Percentiles rank a stretch among this genome's conserved stretches.
Evolutionary conservation across 2,113 vertebrate genomes (phyloP).

Genomic region (Engystomops pustulosus): DNA sequence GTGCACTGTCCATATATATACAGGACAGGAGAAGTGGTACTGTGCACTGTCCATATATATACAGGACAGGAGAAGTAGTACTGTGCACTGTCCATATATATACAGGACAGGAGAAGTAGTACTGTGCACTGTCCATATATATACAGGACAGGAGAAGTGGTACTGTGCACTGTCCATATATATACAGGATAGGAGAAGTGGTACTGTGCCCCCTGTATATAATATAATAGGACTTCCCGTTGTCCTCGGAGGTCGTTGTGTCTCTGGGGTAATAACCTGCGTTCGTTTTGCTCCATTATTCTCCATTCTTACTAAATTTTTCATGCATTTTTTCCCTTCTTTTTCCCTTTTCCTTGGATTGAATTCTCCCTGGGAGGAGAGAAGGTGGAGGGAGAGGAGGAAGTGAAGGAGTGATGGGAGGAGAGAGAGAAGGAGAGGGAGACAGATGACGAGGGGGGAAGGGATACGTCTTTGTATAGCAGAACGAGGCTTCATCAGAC

Average conservation of each 20-base stretch:
- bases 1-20: no score
- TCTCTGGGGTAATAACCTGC: not conserved
- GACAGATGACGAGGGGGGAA: slow-evolving; percentile 32
- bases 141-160: no score
- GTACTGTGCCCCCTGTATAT: not conserved
- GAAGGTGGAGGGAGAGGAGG: slow-evolving; percentile 47
- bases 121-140: no score
- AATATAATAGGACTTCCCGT: not conserved
- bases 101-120: not conserved
- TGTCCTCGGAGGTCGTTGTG: not conserved
- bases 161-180: no score
- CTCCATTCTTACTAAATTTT: slow-evolving; percentile 6
- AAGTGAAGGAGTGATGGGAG: slow-evolving; percentile 2
- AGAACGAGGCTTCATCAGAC: slow-evolving; percentile 51
- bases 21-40: no score
- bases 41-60: not conserved
- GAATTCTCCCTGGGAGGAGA: slow-evolving; percentile 42
- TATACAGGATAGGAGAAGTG: no score
- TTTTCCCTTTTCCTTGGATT: slow-evolving; percentile 24
- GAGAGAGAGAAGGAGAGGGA: slow-evolving; percentile 5
- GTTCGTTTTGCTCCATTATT: not conserved
- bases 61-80: not conserved
- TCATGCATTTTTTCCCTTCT: slow-evolving; percentile 1
- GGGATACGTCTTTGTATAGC: slow-evolving; percentile 54
- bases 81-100: not conserved